Evolutionary conservation across 2,113 vertebrate genomes (phyloP), one percentile per base, ranked within the genome.

Genomic region (Plestiodon gilberti): DNA sequence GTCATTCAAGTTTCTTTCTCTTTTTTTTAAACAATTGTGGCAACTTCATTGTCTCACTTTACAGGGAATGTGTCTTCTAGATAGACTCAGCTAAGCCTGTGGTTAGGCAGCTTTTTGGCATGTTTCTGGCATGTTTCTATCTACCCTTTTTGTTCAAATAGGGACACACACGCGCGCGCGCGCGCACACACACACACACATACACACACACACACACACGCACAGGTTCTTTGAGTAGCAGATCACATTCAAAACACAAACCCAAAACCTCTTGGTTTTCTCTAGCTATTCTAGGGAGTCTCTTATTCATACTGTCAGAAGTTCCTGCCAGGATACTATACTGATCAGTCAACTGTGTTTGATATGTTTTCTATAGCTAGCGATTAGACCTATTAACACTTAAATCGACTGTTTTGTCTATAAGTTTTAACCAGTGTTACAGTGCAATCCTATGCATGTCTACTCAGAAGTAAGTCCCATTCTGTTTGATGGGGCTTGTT

Each of bases 21-120:
- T n/a, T n/a, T n/a, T n/a, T n/a, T 90, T 74, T 89, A 89, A 82
- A 71, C 70, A 64, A 38, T 52, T 88, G 74, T 71, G 78, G 65
- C 6, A 40, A 48, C 81, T 75, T 62, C 59, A 48, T 91, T 91
- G 82, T 79, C 73, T 87, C 88, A 74, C 80, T 91, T 82, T 81
- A 79, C 62, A 82, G 80, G 80, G 85, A 92, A 78, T 38, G 80
- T 65, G 33, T 18, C 22, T 82, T 73, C 89, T 90, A 48, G 40
- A 64, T 90, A 83, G 85, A 40, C 82, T 83, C 40, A 88, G 38
- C 81, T 94, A 79, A 94, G 94, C 91, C 93, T 94, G 88, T 75
- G 91, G 67, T 90, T 86, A 86, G 78, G 83, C 87, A 74, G 33
- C 65, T 91, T 83, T 83, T 89, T 2, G 0, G 13, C 78, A 18